Conservation (phyloP, 35 echinoderm and acorn worm species). For the Apostichopus californicus region DNA sequence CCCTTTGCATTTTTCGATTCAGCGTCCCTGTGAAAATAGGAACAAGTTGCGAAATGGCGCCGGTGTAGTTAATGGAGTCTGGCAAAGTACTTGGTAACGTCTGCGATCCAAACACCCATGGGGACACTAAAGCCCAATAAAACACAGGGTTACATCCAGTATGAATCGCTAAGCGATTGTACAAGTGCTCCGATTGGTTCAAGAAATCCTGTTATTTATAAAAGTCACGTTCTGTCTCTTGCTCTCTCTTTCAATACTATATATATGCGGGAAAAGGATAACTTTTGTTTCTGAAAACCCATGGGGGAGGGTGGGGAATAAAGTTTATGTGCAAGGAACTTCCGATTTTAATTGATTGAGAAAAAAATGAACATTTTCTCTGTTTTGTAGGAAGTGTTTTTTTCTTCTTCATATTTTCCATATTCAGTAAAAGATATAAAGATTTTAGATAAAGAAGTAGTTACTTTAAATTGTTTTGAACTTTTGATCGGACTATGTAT, state of each 20-base stretch:
- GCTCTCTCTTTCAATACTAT: background rate
- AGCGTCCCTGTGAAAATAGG: conserved; percentile 41
- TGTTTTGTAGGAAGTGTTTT: background rate
- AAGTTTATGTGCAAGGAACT: conserved; percentile 10
- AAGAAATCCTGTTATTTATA: background rate
- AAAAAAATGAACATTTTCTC: background rate
- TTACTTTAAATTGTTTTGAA: too few species aligned
- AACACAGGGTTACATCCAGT: conserved; percentile 41
- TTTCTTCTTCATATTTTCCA: background rate
- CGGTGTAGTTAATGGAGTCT: conserved; percentile 36
- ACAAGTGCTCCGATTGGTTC: conserved; percentile 5
- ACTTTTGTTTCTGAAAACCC: background rate
- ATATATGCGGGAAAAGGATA: background rate
- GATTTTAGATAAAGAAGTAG: too few species aligned
- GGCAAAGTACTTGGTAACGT: conserved; percentile 41
- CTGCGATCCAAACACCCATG: background rate
- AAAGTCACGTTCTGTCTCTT: background rate
- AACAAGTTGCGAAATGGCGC: conserved; percentile 21
- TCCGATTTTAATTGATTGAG: conserved; percentile 35
- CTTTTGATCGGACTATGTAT: too few species aligned
- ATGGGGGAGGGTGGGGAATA: background rate
- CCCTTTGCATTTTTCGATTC: conserved; percentile 9
- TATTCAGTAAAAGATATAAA: too few species aligned
- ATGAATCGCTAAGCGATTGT: background rate
- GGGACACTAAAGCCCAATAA: conserved; percentile 40